These are phyloP conservation scores for Barypeithes pellucidus DNA, from an alignment of 2,888 invertebrate genomes.

Conservation along the genomic window DNA sequence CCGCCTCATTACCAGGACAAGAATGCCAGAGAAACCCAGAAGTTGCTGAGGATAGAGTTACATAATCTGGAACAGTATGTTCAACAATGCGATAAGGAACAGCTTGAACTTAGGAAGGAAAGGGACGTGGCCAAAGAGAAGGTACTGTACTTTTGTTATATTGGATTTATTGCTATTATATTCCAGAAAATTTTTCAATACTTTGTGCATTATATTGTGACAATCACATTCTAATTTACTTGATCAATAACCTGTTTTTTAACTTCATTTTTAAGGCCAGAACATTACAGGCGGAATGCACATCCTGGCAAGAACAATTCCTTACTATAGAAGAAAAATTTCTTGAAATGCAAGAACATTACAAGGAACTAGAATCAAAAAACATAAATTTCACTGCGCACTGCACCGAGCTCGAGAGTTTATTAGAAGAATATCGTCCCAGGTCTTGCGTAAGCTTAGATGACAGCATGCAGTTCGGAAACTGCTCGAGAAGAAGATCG, in stretches of 20 bases:
- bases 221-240: too few species aligned
- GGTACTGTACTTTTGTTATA: slow-evolving; percentile 58
- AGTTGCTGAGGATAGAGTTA: slow-evolving; percentile 71
- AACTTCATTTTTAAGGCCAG: slow-evolving; percentile 66
- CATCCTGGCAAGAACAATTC: slow-evolving; percentile 64
- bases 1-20: slow-evolving; percentile 65
- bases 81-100: slow-evolving; percentile 71
- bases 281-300: slow-evolving; percentile 66
- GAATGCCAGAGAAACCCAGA: slow-evolving; percentile 61
- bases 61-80: slow-evolving; percentile 73
- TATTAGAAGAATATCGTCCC: slow-evolving; percentile 71
- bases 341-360: slow-evolving; percentile 62
- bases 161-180: too few species aligned
- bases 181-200: too few species aligned
- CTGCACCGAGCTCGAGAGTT: slow-evolving; percentile 65
- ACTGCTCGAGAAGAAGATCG: slow-evolving; percentile 54
- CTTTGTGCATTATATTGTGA: too few species aligned
- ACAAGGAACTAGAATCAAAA: slow-evolving; percentile 62
- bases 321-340: slow-evolving; percentile 63
- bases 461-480: slow-evolving; percentile 41
- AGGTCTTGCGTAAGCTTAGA: slow-evolving; percentile 56
- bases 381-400: slow-evolving; percentile 61
- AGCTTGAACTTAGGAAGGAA: slow-evolving; percentile 73
- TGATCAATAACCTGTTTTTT: too few species aligned
- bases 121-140: slow-evolving; percentile 72